Conservation (phyloP, 2,888 invertebrate species). For the Leptinotarsa haldemani region DNA sequence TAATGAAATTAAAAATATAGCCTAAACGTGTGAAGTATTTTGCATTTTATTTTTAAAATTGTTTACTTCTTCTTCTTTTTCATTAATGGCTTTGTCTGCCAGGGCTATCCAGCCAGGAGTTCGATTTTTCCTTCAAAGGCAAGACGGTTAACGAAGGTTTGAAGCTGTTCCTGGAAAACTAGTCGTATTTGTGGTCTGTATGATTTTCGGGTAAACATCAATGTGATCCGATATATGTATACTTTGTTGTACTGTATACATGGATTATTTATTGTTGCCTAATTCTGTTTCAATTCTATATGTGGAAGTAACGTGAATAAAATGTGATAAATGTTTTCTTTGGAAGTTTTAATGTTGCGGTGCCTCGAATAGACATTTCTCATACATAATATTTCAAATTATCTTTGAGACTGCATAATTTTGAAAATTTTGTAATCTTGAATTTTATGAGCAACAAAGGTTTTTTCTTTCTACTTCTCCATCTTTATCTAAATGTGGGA, state of each 20-base stretch:
- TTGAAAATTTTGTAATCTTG: too few relatives aligned
- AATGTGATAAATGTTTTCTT: not conserved
- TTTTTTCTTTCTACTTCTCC: too few relatives aligned
- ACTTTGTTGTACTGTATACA: slow-evolving; percentile 34
- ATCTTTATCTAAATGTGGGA: too few relatives aligned
- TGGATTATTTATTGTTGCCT: slow-evolving; percentile 34
- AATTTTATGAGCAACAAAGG: too few relatives aligned
- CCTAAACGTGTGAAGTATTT: too few relatives aligned
- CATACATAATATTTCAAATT: too few relatives aligned
- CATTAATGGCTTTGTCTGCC: too few relatives aligned
- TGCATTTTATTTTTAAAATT: too few relatives aligned
- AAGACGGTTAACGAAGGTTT: not conserved
- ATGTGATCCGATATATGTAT: slow-evolving; percentile 39
- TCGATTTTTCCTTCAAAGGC: not conserved
- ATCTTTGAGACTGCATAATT: too few relatives aligned
- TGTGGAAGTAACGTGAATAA: slow-evolving; percentile 30
- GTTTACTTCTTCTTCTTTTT: too few relatives aligned
- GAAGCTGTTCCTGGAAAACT: not conserved
- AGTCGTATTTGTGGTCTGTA: not conserved
- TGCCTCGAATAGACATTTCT: not conserved
- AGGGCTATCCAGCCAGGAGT: too few relatives aligned
- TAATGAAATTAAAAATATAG: not conserved
- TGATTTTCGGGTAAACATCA: slow-evolving; percentile 26
- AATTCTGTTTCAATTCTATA: slow-evolving; percentile 29
- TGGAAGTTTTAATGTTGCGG: not conserved